Percentiles rank a stretch among this genome's conserved stretches.
phyloP scores from a whole-genome alignment of 2,113 vertebrate genomes.

The Prochilodus magdalenae region DNA sequence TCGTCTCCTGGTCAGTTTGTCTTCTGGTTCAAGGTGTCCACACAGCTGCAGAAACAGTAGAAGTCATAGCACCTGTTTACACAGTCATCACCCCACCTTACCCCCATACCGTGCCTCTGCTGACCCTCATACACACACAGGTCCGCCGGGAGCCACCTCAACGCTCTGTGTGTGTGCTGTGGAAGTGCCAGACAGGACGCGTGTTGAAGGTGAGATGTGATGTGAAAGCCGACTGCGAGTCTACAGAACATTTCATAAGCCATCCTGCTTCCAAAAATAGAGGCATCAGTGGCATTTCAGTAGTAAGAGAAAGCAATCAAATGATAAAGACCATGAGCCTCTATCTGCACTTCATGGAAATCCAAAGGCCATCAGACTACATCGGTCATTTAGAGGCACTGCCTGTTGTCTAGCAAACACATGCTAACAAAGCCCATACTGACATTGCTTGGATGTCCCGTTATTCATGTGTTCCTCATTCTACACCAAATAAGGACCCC shows the following conservation, averaged over 20 bases:
- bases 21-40: too few species aligned
- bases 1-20: too few species aligned
- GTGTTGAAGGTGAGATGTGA: conserved; percentile 6
- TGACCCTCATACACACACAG: not conserved
- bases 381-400: not conserved
- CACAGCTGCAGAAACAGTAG: conserved; percentile 7
- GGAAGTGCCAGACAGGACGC: conserved; percentile 24
- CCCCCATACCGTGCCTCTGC: not conserved
- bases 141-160: not conserved
- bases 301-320: not conserved
- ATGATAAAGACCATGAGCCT: not conserved
- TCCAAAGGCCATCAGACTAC: not conserved
- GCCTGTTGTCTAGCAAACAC: not conserved
- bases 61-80: conserved; percentile 12
- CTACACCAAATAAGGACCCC: too few species aligned
- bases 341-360: not conserved
- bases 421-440: not conserved
- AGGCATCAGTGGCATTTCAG: not conserved
- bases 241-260: conserved; percentile 4
- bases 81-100: conserved; percentile 6
- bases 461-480: not conserved
- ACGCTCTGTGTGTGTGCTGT: not conserved
- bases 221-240: not conserved
- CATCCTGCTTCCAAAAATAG: too few species aligned
- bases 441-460: not conserved